Conservation (phyloP, 2,888 invertebrate genomes). For the Galeruca laticollis region DNA sequence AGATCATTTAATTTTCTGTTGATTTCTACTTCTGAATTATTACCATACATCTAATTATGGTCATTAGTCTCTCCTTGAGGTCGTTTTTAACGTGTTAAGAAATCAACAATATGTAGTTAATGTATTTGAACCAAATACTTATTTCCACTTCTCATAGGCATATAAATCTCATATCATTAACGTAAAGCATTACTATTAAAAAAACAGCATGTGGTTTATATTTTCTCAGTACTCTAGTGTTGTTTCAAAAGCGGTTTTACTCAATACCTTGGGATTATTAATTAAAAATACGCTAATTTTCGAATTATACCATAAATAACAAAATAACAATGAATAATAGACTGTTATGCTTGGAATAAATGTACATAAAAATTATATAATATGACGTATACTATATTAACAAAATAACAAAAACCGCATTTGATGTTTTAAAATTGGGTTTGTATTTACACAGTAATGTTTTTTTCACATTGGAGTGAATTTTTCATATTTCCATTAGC, state of each 20-base stretch:
- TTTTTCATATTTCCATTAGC: conserved; percentile 11
- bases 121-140: too few relatives aligned
- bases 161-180: too few relatives aligned
- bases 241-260: conserved; percentile 28
- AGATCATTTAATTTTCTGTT: too few relatives aligned
- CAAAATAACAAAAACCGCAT: conserved; percentile 13
- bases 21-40: too few relatives aligned
- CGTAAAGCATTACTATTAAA: too few relatives aligned
- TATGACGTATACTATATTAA: background rate
- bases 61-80: too few relatives aligned
- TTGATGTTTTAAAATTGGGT: conserved; percentile 17
- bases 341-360: background rate
- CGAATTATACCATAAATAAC: background rate
- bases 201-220: conserved; percentile 8
- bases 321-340: background rate
- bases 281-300: background rate
- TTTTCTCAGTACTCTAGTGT: conserved; percentile 4
- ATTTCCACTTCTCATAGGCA: too few relatives aligned
- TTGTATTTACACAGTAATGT: conserved; percentile 14
- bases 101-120: too few relatives aligned
- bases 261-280: background rate
- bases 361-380: background rate
- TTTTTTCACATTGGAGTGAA: conserved; percentile 13
- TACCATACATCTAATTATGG: too few relatives aligned
- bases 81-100: too few relatives aligned